phyloP scores from a whole-genome alignment of 2,113 vertebrate species.

The Mobula hypostoma region DNA sequence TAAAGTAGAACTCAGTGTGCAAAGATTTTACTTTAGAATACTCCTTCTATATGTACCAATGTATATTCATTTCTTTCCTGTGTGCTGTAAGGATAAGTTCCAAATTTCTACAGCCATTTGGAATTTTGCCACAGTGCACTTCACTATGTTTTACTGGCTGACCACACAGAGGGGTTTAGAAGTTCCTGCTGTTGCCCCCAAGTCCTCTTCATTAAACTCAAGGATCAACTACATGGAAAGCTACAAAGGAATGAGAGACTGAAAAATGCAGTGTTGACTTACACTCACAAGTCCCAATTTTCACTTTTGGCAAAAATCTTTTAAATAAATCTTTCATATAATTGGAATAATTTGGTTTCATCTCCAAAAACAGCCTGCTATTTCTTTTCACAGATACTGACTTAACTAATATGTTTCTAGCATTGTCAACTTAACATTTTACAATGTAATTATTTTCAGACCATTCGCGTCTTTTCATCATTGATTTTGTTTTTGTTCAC shows the following conservation, averaged over 20 bases:
- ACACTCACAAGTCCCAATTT: background rate
- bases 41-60: background rate
- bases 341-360: background rate
- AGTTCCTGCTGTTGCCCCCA: conserved; percentile 14
- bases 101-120: conserved; percentile 5
- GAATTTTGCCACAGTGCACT: conserved; percentile 22
- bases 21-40: background rate
- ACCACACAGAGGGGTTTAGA: conserved; percentile 3
- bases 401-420: background rate
- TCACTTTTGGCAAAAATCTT: background rate
- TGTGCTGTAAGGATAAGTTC: background rate
- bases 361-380: background rate
- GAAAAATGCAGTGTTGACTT: background rate
- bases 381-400: background rate
- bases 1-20: conserved; percentile 3
- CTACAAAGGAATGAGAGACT: background rate
- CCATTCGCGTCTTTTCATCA: background rate
- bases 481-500: background rate
- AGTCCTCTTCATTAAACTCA: background rate
- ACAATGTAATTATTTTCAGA: background rate
- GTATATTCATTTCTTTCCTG: background rate
- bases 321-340: background rate
- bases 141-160: background rate
- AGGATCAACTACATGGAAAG: background rate
- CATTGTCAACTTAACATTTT: background rate